Evolutionary conservation across 2,113 vertebrate species (phyloP).

Genomic region (Zosterops borbonicus): DNA sequence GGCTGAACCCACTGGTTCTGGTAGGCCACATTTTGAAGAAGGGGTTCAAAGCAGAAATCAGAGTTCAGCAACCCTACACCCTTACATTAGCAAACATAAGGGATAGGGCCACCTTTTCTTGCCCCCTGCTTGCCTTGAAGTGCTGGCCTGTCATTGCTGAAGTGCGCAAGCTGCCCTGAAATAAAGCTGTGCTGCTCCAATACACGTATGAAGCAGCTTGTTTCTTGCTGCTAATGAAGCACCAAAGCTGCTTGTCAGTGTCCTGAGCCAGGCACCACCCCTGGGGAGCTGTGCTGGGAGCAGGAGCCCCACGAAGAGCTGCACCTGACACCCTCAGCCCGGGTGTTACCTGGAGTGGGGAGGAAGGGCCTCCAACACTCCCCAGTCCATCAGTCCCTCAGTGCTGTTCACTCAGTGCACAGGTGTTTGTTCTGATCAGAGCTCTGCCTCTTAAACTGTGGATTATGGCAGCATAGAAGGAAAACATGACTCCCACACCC

Average conservation of each 20-base stretch:
- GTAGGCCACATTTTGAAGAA: neutral
- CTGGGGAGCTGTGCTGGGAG: neutral
- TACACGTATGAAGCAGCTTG: neutral
- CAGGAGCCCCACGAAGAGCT: accelerated
- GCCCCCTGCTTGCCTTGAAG: neutral
- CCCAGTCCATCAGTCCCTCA: neutral
- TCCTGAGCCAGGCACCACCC: neutral
- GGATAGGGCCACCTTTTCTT: neutral
- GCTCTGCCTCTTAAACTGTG: neutral
- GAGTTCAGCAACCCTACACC: neutral
- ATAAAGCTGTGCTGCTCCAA: neutral
- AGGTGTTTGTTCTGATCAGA: neutral
- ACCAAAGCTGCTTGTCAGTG: neutral
- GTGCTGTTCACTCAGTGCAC: neutral
- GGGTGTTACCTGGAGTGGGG: accelerated
- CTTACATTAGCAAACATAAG: neutral
- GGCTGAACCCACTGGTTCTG: neutral
- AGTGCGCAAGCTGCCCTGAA: neutral
- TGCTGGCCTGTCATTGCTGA: neutral
- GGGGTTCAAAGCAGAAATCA: neutral
- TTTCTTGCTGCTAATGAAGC: neutral
- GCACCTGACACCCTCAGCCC: neutral
- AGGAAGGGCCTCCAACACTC: neutral
- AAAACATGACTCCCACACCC: neutral
- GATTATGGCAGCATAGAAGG: neutral